Evolutionary conservation across 2,888 invertebrate species (phyloP), one percentile per base, ranked within the genome.

Genomic region (Caenorhabditis sp.): DNA sequence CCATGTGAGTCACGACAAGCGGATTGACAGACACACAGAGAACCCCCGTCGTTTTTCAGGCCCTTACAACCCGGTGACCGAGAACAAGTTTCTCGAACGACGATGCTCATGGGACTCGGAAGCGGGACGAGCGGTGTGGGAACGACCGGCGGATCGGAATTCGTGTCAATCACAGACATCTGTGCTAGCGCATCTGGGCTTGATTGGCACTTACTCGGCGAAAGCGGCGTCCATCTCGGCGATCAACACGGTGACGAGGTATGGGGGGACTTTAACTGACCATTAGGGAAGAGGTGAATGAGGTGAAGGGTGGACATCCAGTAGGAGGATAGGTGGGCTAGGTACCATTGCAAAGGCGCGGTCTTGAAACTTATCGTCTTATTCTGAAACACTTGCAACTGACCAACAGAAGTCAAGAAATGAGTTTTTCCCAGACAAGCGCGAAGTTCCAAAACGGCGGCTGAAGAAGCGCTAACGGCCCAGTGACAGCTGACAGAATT

Each of bases 101-200:
- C 56, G 64, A 12, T 89, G 88, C 54, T 73, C 77, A 22, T 89
- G 88, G 88, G 82, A 89, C 51, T 41, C 73, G 22, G 74, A 80
- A 31, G 82, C 84, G 19, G 79, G 85, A 35, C 64, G 87, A 41
- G 87, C 88, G 7, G 54, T 83, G 5, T 89, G 88, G 88, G 80
- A 76, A 35, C 76, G 58, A 47, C 56, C 81, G 12, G 75, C 75
- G 63, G 85, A 86, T 68, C 31, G 70, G 7, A 86, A 85, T 47
- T 76, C 81, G 16, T 89, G 88, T 58, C 83, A 85, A 54, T 63
- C 79, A 47, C 87, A 90, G 87, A 85, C 86, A 47, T 90, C 91
- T n/a, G 84, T 91, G 2, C 80, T 91, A 2, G 90, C 90, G 16
- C 91, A 91, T 82, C 82, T 91, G n/a, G 91, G 90, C 19, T 87